These are phyloP conservation scores for Octopus bimaculoides DNA, from an alignment of 1,140 invertebrate genomes.

Conservation along the genomic window DNA sequence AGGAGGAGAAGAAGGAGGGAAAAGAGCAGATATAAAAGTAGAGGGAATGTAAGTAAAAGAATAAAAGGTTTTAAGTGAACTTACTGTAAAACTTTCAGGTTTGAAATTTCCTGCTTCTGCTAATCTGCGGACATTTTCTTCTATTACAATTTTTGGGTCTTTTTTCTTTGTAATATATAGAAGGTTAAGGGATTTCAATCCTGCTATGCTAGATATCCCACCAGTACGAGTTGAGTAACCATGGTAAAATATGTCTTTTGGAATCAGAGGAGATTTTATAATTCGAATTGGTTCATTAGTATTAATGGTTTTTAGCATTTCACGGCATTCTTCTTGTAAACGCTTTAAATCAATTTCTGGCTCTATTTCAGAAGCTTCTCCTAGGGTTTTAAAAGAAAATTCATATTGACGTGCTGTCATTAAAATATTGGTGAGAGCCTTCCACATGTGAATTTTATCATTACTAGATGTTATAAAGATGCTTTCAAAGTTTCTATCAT, in stretches of 20 bases:
- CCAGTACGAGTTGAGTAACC: conserved; percentile 32
- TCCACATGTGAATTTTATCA: not conserved
- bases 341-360: not conserved
- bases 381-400: not conserved
- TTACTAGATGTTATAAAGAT: not conserved
- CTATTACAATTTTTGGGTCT: conserved; percentile 25
- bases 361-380: not conserved
- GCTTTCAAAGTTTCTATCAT: not conserved
- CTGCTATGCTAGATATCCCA: conserved; percentile 25
- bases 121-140: conserved; percentile 31
- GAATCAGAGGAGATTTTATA: conserved; percentile 25
- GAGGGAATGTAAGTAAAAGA: too few species aligned
- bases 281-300: conserved; percentile 17
- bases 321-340: not conserved
- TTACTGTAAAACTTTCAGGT: conserved; percentile 17
- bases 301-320: not conserved
- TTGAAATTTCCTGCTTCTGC: conserved; percentile 24
- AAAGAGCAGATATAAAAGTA: too few species aligned
- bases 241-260: conserved; percentile 29
- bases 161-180: conserved; percentile 25
- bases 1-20: too few species aligned
- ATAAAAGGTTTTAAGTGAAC: not conserved
- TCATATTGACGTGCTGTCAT: not conserved
- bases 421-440: not conserved
- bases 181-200: conserved; percentile 31